Base-by-base conservation (phyloP, 2,797 vertebrate genomes). In the Yasuhikotakia modesta region DNA sequence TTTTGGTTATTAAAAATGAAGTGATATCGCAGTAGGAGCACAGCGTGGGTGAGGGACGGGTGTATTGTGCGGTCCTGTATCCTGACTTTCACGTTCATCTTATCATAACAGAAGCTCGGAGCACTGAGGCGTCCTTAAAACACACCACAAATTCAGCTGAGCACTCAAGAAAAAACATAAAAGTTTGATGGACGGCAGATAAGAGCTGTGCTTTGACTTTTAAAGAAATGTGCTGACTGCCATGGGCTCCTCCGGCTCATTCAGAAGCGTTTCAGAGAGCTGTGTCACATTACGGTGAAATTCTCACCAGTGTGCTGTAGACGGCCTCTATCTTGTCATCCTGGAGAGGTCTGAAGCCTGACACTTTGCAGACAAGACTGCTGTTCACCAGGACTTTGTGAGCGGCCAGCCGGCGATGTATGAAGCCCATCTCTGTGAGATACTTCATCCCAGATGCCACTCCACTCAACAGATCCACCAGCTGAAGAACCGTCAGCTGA, bases 401-500 rank as follows among this genome's bases (percentile, higher is more conserved):
- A 24, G 97, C 97, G 0, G 97, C 96, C 19, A 99, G 93, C 55
- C 94, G 94, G 79, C 94, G 96, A 87, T 99, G 97, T 1, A 98
- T 83, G 0, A 96, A 99, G 84, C 96, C 96, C 96, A 99, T 97
- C 88, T 99, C 96, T 0, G 96, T 95, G 87, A 99, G 90, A 86
- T 98, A 99, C 78, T 95, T 97, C 97, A 99, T 98, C 81, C 96
- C 97, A 0, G 96, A 96, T 0, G 96, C 95, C 39, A 98, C 94
- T 0, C 94, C 95, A 0, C 93, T 92, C 88, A 99, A 86, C 93
- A 98, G 90, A 82, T 94, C 95, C 86, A 96, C 85, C 79, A 99
- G 91, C 92, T 98, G 96, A 24, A 90, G 87, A 1, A 93, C 89
- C 0, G 87, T 90, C 79, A 99, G 80, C 93, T 97, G 95, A 27